Percentiles rank a stretch among this genome's conserved stretches.
Conservation (phyloP, 1,140 invertebrate species). For the Aphaenogaster rudis region DNA sequence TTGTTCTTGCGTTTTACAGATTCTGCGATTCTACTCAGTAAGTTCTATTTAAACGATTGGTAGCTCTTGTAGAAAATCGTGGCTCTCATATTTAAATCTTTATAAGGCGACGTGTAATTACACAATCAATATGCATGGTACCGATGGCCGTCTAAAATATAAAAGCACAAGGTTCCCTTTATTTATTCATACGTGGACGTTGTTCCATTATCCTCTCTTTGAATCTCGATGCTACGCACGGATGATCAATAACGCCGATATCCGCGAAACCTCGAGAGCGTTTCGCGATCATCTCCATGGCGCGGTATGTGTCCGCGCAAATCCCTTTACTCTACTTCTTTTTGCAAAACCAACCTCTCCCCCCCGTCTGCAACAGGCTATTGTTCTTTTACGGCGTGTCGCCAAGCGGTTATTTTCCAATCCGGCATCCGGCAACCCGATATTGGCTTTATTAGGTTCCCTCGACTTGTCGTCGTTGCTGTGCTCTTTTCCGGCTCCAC, state of each 20-base stretch:
- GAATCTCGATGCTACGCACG: constrained; percentile 21
- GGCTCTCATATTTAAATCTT: background rate
- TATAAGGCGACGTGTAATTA: constrained; percentile 8
- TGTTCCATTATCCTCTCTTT: constrained; percentile 38
- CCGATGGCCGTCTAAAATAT: background rate
- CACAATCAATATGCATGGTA: background rate
- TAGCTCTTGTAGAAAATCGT: background rate
- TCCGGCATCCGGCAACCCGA: constrained; percentile 67
- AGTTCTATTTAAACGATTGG: background rate
- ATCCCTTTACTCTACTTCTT: constrained; percentile 47
- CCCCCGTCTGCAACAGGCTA: constrained; percentile 35
- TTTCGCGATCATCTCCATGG: constrained; percentile 17
- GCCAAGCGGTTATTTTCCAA: constrained; percentile 74
- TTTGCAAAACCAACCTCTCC: constrained; percentile 25
- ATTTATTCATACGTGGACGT: constrained; percentile 10
- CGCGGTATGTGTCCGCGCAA: background rate
- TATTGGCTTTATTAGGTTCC: constrained; percentile 77
- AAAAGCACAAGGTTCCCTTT: background rate
- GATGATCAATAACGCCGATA: constrained; percentile 42
- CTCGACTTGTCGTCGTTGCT: background rate
- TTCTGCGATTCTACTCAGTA: background rate
- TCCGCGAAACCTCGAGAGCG: constrained; percentile 11
- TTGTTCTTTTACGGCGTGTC: constrained; percentile 67
- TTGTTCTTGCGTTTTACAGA: background rate
- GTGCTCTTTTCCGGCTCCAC: constrained; percentile 4